phyloP scores from a whole-genome alignment of 2,797 vertebrate genomes.

The Helarctos malayanus region DNA sequence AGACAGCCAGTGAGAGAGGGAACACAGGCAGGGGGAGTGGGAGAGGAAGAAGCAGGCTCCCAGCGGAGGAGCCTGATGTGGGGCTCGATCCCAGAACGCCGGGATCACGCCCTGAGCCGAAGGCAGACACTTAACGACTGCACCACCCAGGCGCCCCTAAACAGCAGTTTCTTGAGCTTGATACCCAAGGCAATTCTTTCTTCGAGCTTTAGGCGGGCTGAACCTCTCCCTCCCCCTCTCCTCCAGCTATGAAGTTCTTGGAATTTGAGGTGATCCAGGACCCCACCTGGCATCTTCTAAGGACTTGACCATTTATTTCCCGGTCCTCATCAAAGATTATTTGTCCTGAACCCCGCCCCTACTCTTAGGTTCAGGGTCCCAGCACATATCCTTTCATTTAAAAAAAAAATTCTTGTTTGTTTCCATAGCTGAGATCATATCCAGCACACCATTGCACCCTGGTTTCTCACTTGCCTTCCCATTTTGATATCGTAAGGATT shows the following conservation, averaged over 20 bases:
- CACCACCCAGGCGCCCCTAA: too few species aligned
- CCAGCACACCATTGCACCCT: not conserved
- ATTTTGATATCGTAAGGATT: slow-evolving; percentile 30
- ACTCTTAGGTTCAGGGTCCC: not conserved
- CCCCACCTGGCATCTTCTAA: not conserved
- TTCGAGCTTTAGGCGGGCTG: not conserved
- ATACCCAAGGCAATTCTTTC: not conserved
- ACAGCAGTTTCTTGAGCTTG: not conserved
- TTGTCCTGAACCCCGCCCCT: not conserved
- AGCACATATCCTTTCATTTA: not conserved
- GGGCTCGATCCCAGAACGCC: too few species aligned
- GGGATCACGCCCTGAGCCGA: too few species aligned
- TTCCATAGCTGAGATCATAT: not conserved
- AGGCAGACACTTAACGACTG: too few species aligned
- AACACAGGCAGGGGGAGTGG: too few species aligned
- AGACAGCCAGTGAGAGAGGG: too few species aligned
- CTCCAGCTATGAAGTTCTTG: not conserved
- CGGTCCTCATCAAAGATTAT: not conserved
- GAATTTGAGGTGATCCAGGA: not conserved
- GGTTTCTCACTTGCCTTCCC: not conserved
- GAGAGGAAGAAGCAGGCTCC: too few species aligned
- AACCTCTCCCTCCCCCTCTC: not conserved
- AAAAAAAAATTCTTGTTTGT: not conserved
- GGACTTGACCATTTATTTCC: not conserved
- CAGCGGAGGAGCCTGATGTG: too few species aligned